These are phyloP conservation scores for Leptinotarsa lineolata DNA, from an alignment of 1,140 invertebrate genomes.

Conservation along the genomic window DNA sequence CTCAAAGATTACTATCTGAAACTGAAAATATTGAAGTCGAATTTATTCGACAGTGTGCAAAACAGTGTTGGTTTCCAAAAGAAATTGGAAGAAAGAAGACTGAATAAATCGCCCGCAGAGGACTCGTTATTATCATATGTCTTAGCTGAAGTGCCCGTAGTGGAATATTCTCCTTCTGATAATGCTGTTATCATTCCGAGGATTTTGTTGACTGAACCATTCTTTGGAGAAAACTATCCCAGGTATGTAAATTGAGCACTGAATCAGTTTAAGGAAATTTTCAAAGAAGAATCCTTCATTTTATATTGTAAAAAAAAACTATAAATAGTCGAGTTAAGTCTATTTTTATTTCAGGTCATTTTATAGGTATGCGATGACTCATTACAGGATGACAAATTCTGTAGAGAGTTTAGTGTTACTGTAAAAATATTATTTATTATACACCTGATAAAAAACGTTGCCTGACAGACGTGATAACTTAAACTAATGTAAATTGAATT, in stretches of 20 bases:
- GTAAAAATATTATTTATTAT: too few relatives aligned
- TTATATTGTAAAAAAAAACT: too few relatives aligned
- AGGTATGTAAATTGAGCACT: constrained; percentile 42
- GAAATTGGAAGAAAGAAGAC: constrained; percentile 39
- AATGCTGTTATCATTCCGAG: constrained; percentile 60
- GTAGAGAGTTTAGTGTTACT: too few relatives aligned
- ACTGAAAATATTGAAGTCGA: constrained; percentile 58
- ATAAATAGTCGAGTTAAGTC: too few relatives aligned
- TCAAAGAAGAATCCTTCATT: too few relatives aligned
- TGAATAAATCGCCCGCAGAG: constrained; percentile 31
- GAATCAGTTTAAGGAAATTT: too few relatives aligned
- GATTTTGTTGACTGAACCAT: constrained; percentile 52
- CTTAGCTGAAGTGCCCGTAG: constrained; percentile 48
- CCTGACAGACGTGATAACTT: too few relatives aligned
- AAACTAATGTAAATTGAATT: too few relatives aligned
- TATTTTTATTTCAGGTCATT: too few relatives aligned
- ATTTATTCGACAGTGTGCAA: constrained; percentile 60
- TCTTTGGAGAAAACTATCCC: constrained; percentile 55
- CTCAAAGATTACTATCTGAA: constrained; percentile 58
- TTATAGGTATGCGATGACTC: too few relatives aligned
- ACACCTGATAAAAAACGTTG: too few relatives aligned
- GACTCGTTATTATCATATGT: constrained; percentile 27
- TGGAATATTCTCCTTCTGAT: constrained; percentile 54
- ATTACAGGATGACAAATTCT: too few relatives aligned
- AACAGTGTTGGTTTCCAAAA: constrained; percentile 55